These are phyloP conservation scores for Mechanitis mazaeus DNA, from an alignment of 2,888 invertebrate genomes.

Conservation along the genomic window DNA sequence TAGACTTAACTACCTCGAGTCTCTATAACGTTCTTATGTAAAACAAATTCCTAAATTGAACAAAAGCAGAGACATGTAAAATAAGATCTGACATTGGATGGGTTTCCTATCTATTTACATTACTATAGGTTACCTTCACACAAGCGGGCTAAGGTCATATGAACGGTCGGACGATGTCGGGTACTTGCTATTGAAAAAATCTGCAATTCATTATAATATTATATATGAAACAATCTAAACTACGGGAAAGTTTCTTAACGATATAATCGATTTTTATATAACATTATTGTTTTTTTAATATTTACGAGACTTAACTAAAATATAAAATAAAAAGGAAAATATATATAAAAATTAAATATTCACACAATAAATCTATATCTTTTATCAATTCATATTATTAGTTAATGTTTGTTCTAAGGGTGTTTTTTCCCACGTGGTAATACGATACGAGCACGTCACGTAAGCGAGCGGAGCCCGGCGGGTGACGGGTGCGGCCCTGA, in stretches of 20 bases:
- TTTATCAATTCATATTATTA: too few species aligned
- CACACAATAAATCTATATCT: too few species aligned
- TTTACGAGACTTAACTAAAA: too few species aligned
- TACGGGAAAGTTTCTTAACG: not conserved
- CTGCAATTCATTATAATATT: constrained; percentile 5
- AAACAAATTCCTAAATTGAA: constrained; percentile 19
- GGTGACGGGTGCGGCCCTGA: constrained; percentile 70
- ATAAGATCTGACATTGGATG: constrained; percentile 58
- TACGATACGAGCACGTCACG: constrained; percentile 31
- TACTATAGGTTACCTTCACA: constrained; percentile 67
- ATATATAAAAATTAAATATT: too few species aligned
- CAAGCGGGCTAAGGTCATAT: constrained; percentile 68
- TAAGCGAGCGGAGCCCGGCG: constrained; percentile 36
- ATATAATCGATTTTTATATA: too few species aligned
- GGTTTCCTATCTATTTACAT: constrained; percentile 71
- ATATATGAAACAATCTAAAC: not conserved
- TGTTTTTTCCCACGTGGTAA: constrained; percentile 28
- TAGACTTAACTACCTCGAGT: not conserved
- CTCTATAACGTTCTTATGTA: not conserved
- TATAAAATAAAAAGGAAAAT: too few species aligned
- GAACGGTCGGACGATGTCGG: constrained; percentile 27
- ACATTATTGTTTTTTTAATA: too few species aligned
- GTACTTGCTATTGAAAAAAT: constrained; percentile 7
- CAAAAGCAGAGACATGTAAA: constrained; percentile 35
- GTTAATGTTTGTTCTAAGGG: not conserved